These are phyloP conservation scores for Eudorcas thomsonii DNA, from an alignment of 2,113 vertebrate species.

Conservation along the genomic window DNA sequence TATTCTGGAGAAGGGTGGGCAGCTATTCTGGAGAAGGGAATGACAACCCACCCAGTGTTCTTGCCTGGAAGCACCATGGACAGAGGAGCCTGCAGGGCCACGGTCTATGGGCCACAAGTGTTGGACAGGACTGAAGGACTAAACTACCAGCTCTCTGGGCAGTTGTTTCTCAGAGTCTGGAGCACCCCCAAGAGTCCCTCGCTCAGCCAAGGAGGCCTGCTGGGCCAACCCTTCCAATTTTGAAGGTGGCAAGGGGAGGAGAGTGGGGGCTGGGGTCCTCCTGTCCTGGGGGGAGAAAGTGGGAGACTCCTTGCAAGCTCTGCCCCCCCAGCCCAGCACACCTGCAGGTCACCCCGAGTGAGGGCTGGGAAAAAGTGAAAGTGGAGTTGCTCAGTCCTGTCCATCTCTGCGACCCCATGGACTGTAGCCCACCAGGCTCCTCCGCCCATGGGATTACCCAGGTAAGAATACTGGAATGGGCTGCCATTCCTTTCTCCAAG, in stretches of 20 bases:
- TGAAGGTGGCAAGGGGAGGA: neutral
- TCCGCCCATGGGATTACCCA: fast-evolving
- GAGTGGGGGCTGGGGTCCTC: neutral
- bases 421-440: neutral
- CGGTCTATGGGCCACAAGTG: neutral
- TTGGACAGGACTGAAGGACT: neutral
- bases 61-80: neutral
- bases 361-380: neutral
- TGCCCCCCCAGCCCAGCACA: fast-evolving
- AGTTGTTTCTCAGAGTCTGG: neutral
- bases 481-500: neutral
- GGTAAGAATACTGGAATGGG: neutral
- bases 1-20: neutral
- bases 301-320: fast-evolving
- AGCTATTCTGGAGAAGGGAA: neutral
- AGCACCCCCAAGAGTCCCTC: neutral
- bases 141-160: neutral
- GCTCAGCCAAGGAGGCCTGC: neutral
- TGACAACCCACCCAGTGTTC: neutral
- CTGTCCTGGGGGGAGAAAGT: neutral
- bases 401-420: neutral
- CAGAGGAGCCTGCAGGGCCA: neutral
- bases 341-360: fast-evolving
- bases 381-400: neutral
- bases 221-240: fast-evolving